Evolutionary conservation across 2,113 vertebrate genomes (phyloP), one percentile per base, ranked within the genome.

Genomic region (Plestiodon gilberti): DNA sequence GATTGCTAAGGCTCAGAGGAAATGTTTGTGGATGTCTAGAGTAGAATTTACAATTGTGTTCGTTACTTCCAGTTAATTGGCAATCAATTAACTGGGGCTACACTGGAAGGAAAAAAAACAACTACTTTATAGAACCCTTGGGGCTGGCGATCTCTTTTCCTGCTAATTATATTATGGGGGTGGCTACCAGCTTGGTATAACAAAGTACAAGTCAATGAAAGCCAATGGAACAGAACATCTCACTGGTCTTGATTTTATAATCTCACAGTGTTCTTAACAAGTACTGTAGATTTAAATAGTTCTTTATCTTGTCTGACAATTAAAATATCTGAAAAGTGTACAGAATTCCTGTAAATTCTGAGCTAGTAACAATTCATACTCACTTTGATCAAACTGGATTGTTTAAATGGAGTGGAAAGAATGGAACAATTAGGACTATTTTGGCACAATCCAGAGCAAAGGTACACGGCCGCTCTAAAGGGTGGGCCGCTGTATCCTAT

Each of bases 1-100:
- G 78, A 86, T 81, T 86, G 78, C 69, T 64, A 81, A 75, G 2
- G 78, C 85, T 86, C 85, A 62, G 38, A 86, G 85, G 78, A 81
- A 52, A 74, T 64, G 38, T 81, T 86, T 74, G 57, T 64, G 57
- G 30, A 86, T 86, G 78, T 86, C 69, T 81, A 62, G 30, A 64
- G 59, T 52, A 86, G 69, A 81, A 81, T 86, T 86, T 86, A 86
- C 78, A 86, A 81, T 38, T 86, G 69, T 86, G 85, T 81, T 86
- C 71, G 76, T 79, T 86, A 86, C 81, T 86, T 86, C 85, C 78
- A 86, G 30, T 81, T 86, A 86, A 86, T 86, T 86, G 85, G 30
- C 85, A 81, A 86, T 86, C 85, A 86, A 81, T 81, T 86, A 86
- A 86, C 78, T 62, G 59, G 30, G 57, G 40, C 38, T 81, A 86